phyloP scores from a whole-genome alignment of 2,113 vertebrate genomes.

The Pao palembangensis region DNA sequence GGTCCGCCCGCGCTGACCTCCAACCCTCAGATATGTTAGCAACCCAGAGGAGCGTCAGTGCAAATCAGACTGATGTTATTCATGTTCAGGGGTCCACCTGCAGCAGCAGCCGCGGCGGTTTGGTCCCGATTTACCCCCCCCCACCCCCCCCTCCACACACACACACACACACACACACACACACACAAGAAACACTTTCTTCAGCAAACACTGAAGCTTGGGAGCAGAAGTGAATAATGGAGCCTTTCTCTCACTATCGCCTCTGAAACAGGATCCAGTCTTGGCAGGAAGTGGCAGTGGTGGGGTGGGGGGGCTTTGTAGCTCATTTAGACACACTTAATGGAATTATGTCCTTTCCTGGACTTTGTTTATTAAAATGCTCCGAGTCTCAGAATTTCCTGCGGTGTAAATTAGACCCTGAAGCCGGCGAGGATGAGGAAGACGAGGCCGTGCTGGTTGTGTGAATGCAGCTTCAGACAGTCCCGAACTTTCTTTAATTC shows the following conservation, averaged over 20 bases:
- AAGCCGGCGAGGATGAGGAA: too few relatives aligned
- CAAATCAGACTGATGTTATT: constrained; percentile 12
- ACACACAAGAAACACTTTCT: neutral
- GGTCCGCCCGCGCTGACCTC: neutral
- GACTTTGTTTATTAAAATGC: constrained; percentile 60
- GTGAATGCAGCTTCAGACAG: too few relatives aligned
- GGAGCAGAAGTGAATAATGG: constrained; percentile 21
- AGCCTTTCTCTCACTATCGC: constrained; percentile 29
- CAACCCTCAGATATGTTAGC: constrained; percentile 20
- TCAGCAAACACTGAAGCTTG: constrained; percentile 16
- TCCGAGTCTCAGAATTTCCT: constrained; percentile 39
- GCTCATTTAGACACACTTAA: constrained; percentile 39
- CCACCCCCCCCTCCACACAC: too few relatives aligned
- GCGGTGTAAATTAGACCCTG: constrained; percentile 15
- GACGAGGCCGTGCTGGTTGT: too few relatives aligned
- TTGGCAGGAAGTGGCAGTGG: constrained; percentile 53
- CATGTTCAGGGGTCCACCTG: neutral
- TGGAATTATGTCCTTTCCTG: constrained; percentile 49
- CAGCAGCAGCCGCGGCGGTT: too few relatives aligned
- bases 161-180: too few relatives aligned
- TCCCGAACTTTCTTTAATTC: too few relatives aligned
- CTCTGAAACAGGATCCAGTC: constrained; percentile 55
- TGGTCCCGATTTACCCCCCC: too few relatives aligned
- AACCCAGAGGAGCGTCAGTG: neutral
- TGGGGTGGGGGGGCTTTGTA: neutral